Evolutionary conservation across 2,888 invertebrate species (phyloP), one percentile per base, ranked within the genome.

Genomic region (Diadromus collaris): DNA sequence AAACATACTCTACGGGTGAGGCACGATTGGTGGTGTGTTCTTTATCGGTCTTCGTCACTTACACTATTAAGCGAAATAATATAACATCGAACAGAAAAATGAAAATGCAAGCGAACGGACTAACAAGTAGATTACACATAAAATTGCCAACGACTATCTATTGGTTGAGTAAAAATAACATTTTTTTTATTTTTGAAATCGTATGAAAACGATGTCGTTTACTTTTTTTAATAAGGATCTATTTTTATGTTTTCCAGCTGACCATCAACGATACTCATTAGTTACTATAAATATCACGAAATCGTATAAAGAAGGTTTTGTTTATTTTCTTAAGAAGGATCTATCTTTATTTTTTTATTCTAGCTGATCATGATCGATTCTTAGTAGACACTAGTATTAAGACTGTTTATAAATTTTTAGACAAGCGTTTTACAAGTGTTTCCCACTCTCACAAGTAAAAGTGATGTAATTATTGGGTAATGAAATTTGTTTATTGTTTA

Each of bases 1-100:
- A 92, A 92, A 91, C 90, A 90, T 91, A 91, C 90, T 91, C 90
- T 91, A 90, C 88, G 87, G 89, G 90, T 91, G 87, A 90, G 90
- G 89, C 90, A 90, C 90, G 85, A 90, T 89, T 90, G 90, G 90
- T 88, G 90, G 85, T 89, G 88, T 88, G 89, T 89, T 89, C 90
- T 89, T 86, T 86, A 86, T 88, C 81, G 78, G 82, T 87, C 84
- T 83, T 79, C 54, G 58, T 76, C 79, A 65, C 74, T 78, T 79
- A 81, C 41, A 75, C 67, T 78, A 81, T 71, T 41, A 73, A 41
- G 61, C 51, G 19, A 70, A 60, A 74, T 21, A 69, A 79, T 58
- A 24, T 44, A 54, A 72, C 19, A 38, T 24, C 16, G 54, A 60
- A 16, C 0, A 48, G 32, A 24, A 64, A 29, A 29, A 80, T 79